Evolutionary conservation across 2,888 invertebrate species (phyloP), one percentile per base, ranked within the genome.

Genomic region (Linhomoeus sp.): DNA sequence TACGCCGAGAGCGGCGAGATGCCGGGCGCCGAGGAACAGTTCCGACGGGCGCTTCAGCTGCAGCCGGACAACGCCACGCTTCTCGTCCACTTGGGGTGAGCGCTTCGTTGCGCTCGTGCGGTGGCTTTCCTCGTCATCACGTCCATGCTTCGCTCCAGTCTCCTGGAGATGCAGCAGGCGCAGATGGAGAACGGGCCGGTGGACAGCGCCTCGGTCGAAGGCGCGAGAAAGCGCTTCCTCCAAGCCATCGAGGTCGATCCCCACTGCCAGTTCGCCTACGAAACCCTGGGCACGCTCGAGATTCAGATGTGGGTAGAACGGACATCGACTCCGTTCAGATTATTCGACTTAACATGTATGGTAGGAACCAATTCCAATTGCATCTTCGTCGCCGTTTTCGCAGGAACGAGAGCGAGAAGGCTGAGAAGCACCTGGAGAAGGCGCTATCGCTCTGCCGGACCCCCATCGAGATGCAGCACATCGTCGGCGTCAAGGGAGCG

Each of bases 191-290:
- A 12, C 29, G 29, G 7, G 29, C 7, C 7, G 7, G 29, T 29
- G 29, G 29, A 12, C 29, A 75, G 83, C 50, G 37, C 5, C n/a
- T 7, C 17, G 17, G 12, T 20, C 3, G 77, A 80, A 15, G 77
- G 77, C 60, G 81, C 85, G 23, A 74, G 82, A 0, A 72, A 76
- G 53, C 71, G 80, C 50, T 80, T 90, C 59, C 76, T 77, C 52
- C 76, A 79, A 66, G 85, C 85, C 1, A 77, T 90, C 54, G 76
- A 79, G 63, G 73, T 85, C 58, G 92, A 92, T 70, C 78, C 81
- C 45, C 82, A 81, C 66, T 90, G 87, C 72, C 83, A 85, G 69
- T 80, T 87, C 72, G 90, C 85, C 12, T 88, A 83, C 67, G 92
- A 92, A 72, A 87, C 88, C 41, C 72, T 90, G 51, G 90, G 85